These are phyloP conservation scores for Chironomus tepperi DNA, from an alignment of 1,140 invertebrate genomes.

Conservation along the genomic window DNA sequence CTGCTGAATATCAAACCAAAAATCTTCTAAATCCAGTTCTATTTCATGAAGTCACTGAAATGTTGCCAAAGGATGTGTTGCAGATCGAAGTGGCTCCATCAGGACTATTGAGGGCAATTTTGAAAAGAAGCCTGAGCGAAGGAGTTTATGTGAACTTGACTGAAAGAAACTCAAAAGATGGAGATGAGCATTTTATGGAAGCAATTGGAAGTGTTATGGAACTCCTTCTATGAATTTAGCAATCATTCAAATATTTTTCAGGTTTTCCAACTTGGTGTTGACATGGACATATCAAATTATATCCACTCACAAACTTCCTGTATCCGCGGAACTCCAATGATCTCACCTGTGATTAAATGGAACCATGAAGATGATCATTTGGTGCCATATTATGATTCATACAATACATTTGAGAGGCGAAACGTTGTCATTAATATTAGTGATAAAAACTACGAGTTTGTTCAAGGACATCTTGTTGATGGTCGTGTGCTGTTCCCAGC, in stretches of 20 bases:
- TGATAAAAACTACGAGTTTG: constrained; percentile 64
- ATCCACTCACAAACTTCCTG: constrained; percentile 55
- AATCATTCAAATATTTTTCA: constrained; percentile 30
- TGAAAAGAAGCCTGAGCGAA: constrained; percentile 31
- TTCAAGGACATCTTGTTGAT: constrained; percentile 80
- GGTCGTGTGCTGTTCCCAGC: constrained; percentile 75
- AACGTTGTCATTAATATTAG: constrained; percentile 46
- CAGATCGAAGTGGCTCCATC: constrained; percentile 63
- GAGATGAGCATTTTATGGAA: constrained; percentile 48
- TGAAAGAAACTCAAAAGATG: constrained; percentile 48
- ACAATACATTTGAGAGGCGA: constrained; percentile 45
- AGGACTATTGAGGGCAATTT: constrained; percentile 39
- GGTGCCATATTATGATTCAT: constrained; percentile 39
- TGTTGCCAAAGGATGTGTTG: constrained; percentile 61
- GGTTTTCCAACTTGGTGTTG: constrained; percentile 55
- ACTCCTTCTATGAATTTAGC: constrained; percentile 26
- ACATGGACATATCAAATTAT: constrained; percentile 52
- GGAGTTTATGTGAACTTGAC: constrained; percentile 56
- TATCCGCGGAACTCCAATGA: constrained; percentile 64
- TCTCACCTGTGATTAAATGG: constrained; percentile 75
- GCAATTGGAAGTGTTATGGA: constrained; percentile 46
- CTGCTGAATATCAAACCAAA: constrained; percentile 77
- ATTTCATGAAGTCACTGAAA: constrained; percentile 59
- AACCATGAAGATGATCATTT: constrained; percentile 76
- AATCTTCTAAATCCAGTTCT: constrained; percentile 65